Evolutionary conservation across 2,888 invertebrate species (phyloP).

Genomic region (Lapara coniferarum): DNA sequence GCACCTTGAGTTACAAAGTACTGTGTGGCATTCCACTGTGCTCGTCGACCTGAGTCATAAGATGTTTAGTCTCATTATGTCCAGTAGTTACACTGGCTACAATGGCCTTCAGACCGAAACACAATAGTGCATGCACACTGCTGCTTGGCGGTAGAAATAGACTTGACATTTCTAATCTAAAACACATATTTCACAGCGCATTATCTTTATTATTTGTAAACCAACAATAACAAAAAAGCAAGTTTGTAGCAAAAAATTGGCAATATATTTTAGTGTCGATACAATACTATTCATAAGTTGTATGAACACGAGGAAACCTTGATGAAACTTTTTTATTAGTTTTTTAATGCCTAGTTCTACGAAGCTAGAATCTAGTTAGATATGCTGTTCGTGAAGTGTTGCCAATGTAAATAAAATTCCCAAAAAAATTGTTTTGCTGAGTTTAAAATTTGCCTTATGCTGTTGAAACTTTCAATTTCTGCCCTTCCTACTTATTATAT

Average conservation of each 20-base stretch:
- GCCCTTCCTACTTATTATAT: not conserved
- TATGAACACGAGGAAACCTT: not conserved
- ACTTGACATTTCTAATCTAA: too few species aligned
- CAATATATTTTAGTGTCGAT: constrained; percentile 1
- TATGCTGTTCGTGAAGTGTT: not conserved
- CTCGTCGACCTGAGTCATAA: too few species aligned
- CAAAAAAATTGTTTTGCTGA: not conserved
- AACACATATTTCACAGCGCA: too few species aligned
- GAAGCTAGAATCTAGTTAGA: not conserved
- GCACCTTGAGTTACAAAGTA: too few species aligned
- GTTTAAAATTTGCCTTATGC: not conserved
- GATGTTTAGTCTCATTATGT: too few species aligned
- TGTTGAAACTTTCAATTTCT: constrained; percentile 10
- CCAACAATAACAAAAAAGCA: not conserved
- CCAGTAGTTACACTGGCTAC: too few species aligned
- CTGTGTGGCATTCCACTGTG: too few species aligned
- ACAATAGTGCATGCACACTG: too few species aligned
- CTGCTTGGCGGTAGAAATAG: too few species aligned
- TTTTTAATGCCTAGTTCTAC: not conserved
- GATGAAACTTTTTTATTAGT: not conserved
- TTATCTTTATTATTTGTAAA: not conserved
- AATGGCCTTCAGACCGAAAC: too few species aligned
- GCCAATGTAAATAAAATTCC: not conserved
- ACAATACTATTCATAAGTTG: not conserved
- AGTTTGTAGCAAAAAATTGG: not conserved